phyloP scores from a whole-genome alignment of 2,888 invertebrate genomes.

The Polietes domitor region DNA sequence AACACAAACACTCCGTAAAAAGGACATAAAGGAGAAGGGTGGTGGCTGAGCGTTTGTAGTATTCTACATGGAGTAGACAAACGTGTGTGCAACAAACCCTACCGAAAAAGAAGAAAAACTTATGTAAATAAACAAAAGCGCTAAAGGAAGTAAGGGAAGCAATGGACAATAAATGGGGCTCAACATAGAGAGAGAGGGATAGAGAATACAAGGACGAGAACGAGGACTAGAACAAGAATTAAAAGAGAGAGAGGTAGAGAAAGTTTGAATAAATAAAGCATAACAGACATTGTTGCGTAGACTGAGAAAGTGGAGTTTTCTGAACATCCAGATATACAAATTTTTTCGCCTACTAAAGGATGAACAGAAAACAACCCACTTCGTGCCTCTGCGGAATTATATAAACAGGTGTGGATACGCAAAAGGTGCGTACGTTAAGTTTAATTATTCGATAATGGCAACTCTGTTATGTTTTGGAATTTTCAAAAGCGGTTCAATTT shows the following conservation, averaged over 20 bases:
- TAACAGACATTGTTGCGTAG: not conserved
- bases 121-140: slow-evolving; percentile 60
- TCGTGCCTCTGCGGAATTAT: too few species aligned
- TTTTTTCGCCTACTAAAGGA: not conserved
- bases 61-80: not conserved
- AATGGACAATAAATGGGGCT: too few species aligned
- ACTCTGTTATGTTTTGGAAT: too few species aligned
- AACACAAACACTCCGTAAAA: not conserved
- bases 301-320: not conserved
- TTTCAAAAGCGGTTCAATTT: too few species aligned
- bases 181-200: too few species aligned
- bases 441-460: too few species aligned
- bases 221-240: not conserved
- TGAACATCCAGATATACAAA: not conserved
- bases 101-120: slow-evolving; percentile 34
- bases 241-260: not conserved
- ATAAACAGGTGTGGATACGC: too few species aligned
- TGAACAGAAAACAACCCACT: not conserved
- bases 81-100: slow-evolving; percentile 32
- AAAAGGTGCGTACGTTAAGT: too few species aligned
- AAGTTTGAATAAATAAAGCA: not conserved
- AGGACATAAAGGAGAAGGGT: not conserved
- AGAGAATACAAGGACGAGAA: not conserved
- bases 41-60: not conserved
- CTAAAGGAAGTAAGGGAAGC: not conserved